Evolutionary conservation across 2,797 vertebrate species (phyloP).

Genomic region (Leptoclinus maculatus): DNA sequence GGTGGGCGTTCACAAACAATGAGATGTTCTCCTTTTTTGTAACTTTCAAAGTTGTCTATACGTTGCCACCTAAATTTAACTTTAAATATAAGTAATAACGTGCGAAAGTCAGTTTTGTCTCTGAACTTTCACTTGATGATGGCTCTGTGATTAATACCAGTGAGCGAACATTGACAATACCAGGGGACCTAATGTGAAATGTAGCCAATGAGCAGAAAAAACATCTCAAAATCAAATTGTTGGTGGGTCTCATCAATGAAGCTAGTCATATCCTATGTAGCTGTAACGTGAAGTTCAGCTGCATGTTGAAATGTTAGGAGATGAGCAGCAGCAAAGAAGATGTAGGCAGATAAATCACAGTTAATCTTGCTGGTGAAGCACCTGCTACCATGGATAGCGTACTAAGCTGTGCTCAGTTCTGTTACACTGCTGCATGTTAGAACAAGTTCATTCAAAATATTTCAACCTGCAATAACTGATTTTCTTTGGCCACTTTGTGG

Average conservation of each 20-base stretch:
- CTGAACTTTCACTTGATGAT: background rate
- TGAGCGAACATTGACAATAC: background rate
- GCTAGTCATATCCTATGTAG: background rate
- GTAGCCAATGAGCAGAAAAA: background rate
- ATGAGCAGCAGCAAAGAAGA: background rate
- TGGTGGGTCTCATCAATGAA: background rate
- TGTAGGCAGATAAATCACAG: background rate
- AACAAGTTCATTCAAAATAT: background rate
- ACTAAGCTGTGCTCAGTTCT: background rate
- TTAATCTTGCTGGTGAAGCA: background rate
- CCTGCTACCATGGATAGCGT: background rate
- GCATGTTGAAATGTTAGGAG: background rate
- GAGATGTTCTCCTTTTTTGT: conserved; percentile 21
- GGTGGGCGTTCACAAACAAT: conserved; percentile 49
- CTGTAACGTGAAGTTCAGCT: background rate
- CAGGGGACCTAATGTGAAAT: background rate
- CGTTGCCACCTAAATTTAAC: background rate
- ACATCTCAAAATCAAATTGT: background rate
- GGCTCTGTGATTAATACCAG: background rate
- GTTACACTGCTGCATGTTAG: background rate
- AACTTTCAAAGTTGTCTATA: conserved; percentile 22
- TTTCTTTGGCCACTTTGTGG: background rate
- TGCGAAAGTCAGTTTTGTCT: conserved; percentile 3
- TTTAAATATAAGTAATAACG: background rate
- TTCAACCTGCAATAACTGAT: background rate